phyloP scores from a whole-genome alignment of 1,140 invertebrate genomes.

The Drosophila nebulosa region DNA sequence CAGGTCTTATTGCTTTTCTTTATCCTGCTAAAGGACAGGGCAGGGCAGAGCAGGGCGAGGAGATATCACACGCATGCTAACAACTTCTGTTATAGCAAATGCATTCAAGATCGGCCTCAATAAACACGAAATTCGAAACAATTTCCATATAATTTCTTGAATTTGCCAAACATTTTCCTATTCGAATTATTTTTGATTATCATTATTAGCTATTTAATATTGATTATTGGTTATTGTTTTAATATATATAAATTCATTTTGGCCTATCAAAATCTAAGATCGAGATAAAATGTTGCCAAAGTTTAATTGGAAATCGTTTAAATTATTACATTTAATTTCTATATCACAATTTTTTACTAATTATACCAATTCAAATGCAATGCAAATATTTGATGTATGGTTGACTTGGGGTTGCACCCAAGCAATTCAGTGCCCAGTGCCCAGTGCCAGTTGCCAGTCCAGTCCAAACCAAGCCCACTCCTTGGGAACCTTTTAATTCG shows the following conservation, averaged over 20 bases:
- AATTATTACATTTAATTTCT: background rate
- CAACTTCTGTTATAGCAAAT: slow-evolving; percentile 53
- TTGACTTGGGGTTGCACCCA: slow-evolving; percentile 31
- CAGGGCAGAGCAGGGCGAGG: background rate
- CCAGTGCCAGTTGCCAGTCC: too few relatives aligned
- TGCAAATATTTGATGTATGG: slow-evolving; percentile 47
- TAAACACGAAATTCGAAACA: background rate
- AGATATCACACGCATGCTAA: slow-evolving; percentile 43
- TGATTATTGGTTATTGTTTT: background rate
- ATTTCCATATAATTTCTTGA: background rate
- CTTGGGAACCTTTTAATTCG: slow-evolving; percentile 63
- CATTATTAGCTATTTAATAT: background rate
- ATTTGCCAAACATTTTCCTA: too few relatives aligned
- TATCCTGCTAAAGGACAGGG: background rate
- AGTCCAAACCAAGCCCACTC: too few relatives aligned
- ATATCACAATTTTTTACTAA: background rate
- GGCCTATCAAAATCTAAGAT: background rate
- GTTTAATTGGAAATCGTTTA: background rate
- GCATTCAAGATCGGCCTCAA: slow-evolving; percentile 9
- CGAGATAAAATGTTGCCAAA: background rate
- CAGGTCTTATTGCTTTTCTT: slow-evolving; percentile 5
- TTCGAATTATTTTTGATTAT: background rate
- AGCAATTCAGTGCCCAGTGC: too few relatives aligned
- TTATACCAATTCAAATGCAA: slow-evolving; percentile 37
- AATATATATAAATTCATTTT: too few relatives aligned